A percentile compares a stretch with the other conserved stretches of the same genome.
These are phyloP conservation scores for Acleris holmiana DNA, from an alignment of 2,888 invertebrate genomes.

Conservation along the genomic window DNA sequence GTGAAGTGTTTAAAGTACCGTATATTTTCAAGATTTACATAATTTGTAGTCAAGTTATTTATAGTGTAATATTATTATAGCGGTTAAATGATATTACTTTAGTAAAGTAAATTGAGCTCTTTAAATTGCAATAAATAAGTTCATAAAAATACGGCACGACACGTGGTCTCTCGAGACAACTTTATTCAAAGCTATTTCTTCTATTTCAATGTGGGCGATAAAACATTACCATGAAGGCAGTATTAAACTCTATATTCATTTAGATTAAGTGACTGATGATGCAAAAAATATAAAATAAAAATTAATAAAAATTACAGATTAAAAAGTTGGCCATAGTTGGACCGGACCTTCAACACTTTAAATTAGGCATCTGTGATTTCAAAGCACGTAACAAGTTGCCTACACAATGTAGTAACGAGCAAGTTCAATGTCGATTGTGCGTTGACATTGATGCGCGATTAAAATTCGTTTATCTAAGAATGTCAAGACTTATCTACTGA, in stretches of 20 bases:
- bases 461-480: slow-evolving; percentile 52
- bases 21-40: slow-evolving; percentile 56
- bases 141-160: not conserved
- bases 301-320: not conserved
- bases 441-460: slow-evolving; percentile 54
- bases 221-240: no score
- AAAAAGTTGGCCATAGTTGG: not conserved
- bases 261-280: no score
- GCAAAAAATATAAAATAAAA: not conserved
- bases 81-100: slow-evolving; percentile 47
- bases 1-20: slow-evolving; percentile 54
- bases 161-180: not conserved
- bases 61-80: slow-evolving; percentile 50
- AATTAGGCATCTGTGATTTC: slow-evolving; percentile 29
- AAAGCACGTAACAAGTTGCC: slow-evolving; percentile 30
- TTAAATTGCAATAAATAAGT: no score
- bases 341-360: slow-evolving; percentile 23
- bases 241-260: no score
- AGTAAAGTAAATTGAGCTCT: slow-evolving; percentile 5
- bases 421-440: slow-evolving; percentile 53
- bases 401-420: slow-evolving; percentile 43
- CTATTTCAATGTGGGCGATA: no score
- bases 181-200: no score
- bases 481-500: slow-evolving; percentile 46
- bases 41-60: slow-evolving; percentile 52